A percentile compares a stretch with the other conserved stretches of the same genome.
phyloP scores from a whole-genome alignment of 2,888 invertebrate species.

The Acleris holmiana region DNA sequence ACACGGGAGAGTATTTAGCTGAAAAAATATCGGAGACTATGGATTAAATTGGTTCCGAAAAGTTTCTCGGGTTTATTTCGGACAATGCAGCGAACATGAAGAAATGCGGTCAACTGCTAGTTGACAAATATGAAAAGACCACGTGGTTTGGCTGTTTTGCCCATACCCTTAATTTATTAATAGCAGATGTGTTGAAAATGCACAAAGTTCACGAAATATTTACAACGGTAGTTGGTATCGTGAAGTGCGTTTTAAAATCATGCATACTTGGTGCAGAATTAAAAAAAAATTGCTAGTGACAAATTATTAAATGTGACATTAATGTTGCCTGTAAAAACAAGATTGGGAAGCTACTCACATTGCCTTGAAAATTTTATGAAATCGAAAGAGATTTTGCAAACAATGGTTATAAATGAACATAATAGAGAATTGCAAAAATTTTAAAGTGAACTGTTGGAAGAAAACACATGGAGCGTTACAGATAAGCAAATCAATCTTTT shows the following conservation, averaged over 20 bases:
- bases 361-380: conserved; percentile 2
- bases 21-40: conserved; percentile 2
- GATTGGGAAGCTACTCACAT: conserved; percentile 1
- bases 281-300: background rate
- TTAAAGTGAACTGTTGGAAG: background rate
- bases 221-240: background rate
- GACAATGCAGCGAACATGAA: conserved; percentile 5
- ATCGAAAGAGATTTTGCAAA: conserved; percentile 4
- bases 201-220: background rate
- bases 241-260: conserved; percentile 3
- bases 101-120: background rate
- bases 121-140: conserved; percentile 6
- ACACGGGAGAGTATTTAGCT: conserved; percentile 2
- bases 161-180: background rate
- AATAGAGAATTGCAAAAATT: background rate
- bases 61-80: background rate
- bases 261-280: background rate
- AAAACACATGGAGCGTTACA: conserved; percentile 2
- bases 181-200: conserved; percentile 4
- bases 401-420: background rate
- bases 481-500: background rate
- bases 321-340: background rate
- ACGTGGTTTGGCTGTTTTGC: conserved; percentile 2
- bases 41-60: background rate
- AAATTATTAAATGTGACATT: conserved; percentile 1